phyloP scores from a whole-genome alignment of 2,888 invertebrate species.

The Camponotus fellah region DNA sequence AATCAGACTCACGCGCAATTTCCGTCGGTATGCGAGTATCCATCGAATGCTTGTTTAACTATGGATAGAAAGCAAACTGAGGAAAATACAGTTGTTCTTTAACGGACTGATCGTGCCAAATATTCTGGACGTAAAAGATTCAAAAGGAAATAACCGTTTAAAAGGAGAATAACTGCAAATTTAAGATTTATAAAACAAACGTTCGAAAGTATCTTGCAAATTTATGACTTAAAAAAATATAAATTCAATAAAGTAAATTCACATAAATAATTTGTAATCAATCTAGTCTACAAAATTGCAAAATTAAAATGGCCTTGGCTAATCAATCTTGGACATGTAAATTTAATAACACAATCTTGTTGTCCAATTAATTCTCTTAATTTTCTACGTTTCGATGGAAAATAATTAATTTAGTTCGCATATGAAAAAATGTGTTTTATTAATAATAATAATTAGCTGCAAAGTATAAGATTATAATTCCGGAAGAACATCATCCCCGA shows the following conservation, averaged over 20 bases:
- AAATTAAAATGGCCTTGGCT: not conserved
- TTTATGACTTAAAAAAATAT: not conserved
- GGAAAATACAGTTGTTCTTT: conserved; percentile 21
- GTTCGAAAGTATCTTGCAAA: not conserved
- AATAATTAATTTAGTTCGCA: not conserved
- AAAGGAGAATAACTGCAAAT: not conserved
- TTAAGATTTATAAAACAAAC: not conserved
- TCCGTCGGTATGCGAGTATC: conserved; percentile 4
- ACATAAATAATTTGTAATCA: not conserved
- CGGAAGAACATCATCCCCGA: not conserved
- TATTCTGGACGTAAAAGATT: not conserved
- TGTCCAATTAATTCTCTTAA: not conserved
- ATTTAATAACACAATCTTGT: not conserved
- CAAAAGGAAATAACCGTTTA: not conserved
- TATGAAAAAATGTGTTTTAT: not conserved
- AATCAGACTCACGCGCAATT: conserved; percentile 44
- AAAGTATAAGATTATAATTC: not conserved
- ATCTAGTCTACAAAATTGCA: not conserved
- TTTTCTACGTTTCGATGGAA: not conserved
- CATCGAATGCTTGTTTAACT: not conserved
- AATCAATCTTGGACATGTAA: too few species aligned
- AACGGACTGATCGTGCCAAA: conserved; percentile 4
- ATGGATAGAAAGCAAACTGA: not conserved
- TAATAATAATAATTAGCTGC: not conserved
- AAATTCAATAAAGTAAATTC: not conserved